Percentiles rank a stretch among this genome's conserved stretches.
Conservation (phyloP, 2,113 vertebrate species). For the Leptobrachium ailaonicum region DNA sequence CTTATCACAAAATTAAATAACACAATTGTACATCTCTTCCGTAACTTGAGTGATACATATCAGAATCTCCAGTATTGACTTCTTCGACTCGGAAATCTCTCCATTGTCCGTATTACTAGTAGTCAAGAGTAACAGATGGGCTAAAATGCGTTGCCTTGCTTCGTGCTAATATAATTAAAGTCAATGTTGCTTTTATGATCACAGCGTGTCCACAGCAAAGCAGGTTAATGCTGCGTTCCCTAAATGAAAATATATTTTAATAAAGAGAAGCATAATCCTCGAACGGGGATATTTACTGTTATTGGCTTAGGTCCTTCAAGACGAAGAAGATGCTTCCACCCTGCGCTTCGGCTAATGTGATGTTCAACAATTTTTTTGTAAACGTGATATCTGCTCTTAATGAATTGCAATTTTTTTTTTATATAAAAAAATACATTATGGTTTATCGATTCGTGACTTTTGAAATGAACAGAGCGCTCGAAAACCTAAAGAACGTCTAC, state of each 20-base stretch:
- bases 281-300: neutral
- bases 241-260: slow-evolving; percentile 16
- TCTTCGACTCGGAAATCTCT: neutral
- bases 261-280: neutral
- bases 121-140: slow-evolving; percentile 25
- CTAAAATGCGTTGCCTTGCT: neutral
- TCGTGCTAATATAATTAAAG: slow-evolving; percentile 19
- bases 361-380: neutral
- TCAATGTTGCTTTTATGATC: slow-evolving; percentile 7
- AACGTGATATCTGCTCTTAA: too few species aligned
- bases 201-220: neutral
- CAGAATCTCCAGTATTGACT: too few species aligned
- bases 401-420: too few species aligned
- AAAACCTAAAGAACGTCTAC: too few species aligned
- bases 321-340: neutral
- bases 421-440: too few species aligned
- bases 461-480: too few species aligned
- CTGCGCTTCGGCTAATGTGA: neutral
- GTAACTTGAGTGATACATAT: too few species aligned
- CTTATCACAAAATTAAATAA: too few species aligned
- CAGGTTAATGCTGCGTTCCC: neutral
- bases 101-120: neutral
- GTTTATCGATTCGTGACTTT: too few species aligned
- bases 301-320: neutral
- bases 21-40: too few species aligned